Conservation (phyloP, 2,888 invertebrate genomes). For the Dendrolimus houi region DNA sequence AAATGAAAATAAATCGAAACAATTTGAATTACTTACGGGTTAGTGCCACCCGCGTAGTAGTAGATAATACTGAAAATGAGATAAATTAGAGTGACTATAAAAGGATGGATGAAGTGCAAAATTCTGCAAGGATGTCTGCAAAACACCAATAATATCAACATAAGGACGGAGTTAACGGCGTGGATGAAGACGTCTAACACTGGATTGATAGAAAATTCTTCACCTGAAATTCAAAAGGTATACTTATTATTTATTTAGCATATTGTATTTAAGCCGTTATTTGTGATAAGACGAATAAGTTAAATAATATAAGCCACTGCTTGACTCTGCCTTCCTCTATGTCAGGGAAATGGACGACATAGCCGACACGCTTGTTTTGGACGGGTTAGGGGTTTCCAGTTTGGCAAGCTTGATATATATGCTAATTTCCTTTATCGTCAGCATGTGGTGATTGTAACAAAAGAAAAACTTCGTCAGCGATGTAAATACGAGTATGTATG, state of each 20-base stretch:
- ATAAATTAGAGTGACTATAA: slow-evolving; percentile 79
- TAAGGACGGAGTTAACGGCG: slow-evolving; percentile 82
- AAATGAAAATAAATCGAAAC: background rate
- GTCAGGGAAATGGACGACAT: too few relatives aligned
- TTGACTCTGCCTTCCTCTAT: too few relatives aligned
- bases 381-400: background rate
- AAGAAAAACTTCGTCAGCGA: too few relatives aligned
- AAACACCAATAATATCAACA: slow-evolving; percentile 81
- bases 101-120: slow-evolving; percentile 77
- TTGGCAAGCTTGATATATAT: too few relatives aligned
- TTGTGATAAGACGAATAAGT: background rate
- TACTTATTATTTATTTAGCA: background rate
- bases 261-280: background rate
- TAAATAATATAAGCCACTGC: too few relatives aligned
- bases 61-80: slow-evolving; percentile 82
- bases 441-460: too few relatives aligned
- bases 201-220: slow-evolving; percentile 31
- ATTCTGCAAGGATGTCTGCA: slow-evolving; percentile 82
- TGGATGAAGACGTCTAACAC: slow-evolving; percentile 55
- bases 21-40: slow-evolving; percentile 67
- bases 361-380: background rate
- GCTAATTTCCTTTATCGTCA: too few relatives aligned
- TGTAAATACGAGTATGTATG: too few relatives aligned
- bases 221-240: slow-evolving; percentile 15
- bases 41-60: slow-evolving; percentile 82